Evolutionary conservation across 2,888 invertebrate genomes (phyloP), one percentile per base, ranked within the genome.

Genomic region (Chalcosyrphus nemorum): DNA sequence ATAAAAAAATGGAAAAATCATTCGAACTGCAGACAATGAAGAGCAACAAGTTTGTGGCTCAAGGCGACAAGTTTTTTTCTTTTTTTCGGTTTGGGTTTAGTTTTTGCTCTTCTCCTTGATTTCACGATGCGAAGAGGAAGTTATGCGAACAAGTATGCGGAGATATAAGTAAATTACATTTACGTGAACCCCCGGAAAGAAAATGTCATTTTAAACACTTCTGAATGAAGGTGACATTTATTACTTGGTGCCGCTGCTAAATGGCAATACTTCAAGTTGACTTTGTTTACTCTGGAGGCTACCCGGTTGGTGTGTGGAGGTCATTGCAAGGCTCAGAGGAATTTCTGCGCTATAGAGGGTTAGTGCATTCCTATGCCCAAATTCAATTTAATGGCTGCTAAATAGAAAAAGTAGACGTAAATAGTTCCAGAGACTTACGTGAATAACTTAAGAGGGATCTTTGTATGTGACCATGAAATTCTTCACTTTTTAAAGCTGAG

Each of bases 201-300:
- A 82, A 82, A 72, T 82, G 77, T 82, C 71, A 78, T 82, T 78
- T 82, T 78, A 82, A 82, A 82, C 82, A 82, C 82, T 82, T 82
- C 72, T 82, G 82, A 82, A 82, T 78, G 78, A 72, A 82, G 82
- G 82, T 78, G 82, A 82, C 82, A 72, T 82, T 82, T 82, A 82
- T 82, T 78, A 78, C 71, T 56, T 61, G 43, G 13, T 57, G 47
- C 38, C 50, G 38, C 61, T 32, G 27, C 59, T 47, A 29, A 47
- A 57, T 47, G 47, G 38, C 50, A 41, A 52, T 50, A 15, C 47
- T 57, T 52, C 15, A 72, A 32, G 52, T 29, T 41, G 29, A 71
- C 29, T 50, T 61, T 71, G 59, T 61, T 75, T 57, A 27, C n/a
- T 15, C 2, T 2, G 29, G 29, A 11, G 13, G 9, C 19, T 54